A percentile compares a stretch with the other conserved stretches of the same genome.
Evolutionary conservation across 2,113 vertebrate genomes (phyloP).

Genomic region (Notothenia coriiceps): DNA sequence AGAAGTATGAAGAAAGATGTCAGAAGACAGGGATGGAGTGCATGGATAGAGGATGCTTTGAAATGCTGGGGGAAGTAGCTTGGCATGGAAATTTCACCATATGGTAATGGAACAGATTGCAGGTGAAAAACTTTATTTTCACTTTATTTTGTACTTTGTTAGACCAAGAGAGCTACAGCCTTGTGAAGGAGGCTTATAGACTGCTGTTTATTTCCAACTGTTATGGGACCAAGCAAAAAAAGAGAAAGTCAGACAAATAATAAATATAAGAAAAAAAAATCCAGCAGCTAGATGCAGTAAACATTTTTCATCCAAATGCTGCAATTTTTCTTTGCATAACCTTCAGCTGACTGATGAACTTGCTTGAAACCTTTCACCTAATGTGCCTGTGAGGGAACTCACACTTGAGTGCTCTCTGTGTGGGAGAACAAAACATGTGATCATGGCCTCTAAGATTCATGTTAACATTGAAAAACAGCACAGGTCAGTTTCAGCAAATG

Average conservation of each 20-base stretch:
- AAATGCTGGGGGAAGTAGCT: constrained; percentile 19
- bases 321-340: not conserved
- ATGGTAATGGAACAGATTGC: not conserved
- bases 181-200: not conserved
- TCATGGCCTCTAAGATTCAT: not conserved
- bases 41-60: constrained; percentile 43
- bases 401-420: not conserved
- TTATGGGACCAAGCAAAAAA: not conserved
- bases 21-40: constrained; percentile 40
- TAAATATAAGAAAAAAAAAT: not conserved
- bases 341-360: constrained; percentile 7
- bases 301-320: not conserved
- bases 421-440: constrained; percentile 19
- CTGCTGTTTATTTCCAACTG: not conserved
- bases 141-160: not conserved
- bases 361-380: constrained; percentile 9
- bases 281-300: not conserved
- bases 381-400: not conserved
- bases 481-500: not conserved
- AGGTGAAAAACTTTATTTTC: too few species aligned
- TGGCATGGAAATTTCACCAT: not conserved
- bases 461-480: not conserved
- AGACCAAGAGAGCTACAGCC: not conserved
- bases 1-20: constrained; percentile 69
- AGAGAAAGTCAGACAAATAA: not conserved